These are phyloP conservation scores for Oreotrochilus melanogaster DNA, from an alignment of 2,113 vertebrate genomes.

Conservation along the genomic window DNA sequence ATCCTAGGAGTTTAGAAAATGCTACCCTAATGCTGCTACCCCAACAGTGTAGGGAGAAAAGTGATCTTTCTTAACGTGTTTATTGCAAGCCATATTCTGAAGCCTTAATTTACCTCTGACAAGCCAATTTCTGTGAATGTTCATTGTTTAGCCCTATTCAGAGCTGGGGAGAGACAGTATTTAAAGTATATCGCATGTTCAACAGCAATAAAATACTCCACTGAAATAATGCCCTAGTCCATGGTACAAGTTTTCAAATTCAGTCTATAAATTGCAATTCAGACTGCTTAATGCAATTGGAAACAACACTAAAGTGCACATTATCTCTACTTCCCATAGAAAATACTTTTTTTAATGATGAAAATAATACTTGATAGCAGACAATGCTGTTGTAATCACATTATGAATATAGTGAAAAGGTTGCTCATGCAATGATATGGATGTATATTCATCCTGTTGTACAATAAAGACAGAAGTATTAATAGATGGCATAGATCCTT, in stretches of 20 bases:
- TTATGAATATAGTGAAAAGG: background rate
- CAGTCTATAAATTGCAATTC: background rate
- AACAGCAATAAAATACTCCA: background rate
- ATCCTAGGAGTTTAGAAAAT: constrained; percentile 5
- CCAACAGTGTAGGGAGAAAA: background rate
- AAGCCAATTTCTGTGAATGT: background rate
- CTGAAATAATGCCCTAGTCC: background rate
- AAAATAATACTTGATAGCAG: background rate
- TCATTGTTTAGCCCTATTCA: background rate
- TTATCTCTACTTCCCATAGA: background rate
- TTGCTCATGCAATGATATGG: background rate
- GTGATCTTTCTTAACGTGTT: background rate
- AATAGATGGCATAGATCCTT: background rate
- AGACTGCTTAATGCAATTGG: background rate
- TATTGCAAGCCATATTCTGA: background rate
- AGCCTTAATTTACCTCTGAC: background rate
- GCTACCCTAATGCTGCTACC: background rate
- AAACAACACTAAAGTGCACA: background rate
- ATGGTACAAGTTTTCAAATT: background rate
- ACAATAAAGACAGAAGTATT: background rate
- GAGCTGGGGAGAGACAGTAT: background rate
- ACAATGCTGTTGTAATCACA: background rate
- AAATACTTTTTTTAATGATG: background rate
- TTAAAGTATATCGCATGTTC: background rate
- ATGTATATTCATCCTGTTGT: background rate